Evolutionary conservation across 2,113 vertebrate species (phyloP).

Genomic region (Gobio gobio): DNA sequence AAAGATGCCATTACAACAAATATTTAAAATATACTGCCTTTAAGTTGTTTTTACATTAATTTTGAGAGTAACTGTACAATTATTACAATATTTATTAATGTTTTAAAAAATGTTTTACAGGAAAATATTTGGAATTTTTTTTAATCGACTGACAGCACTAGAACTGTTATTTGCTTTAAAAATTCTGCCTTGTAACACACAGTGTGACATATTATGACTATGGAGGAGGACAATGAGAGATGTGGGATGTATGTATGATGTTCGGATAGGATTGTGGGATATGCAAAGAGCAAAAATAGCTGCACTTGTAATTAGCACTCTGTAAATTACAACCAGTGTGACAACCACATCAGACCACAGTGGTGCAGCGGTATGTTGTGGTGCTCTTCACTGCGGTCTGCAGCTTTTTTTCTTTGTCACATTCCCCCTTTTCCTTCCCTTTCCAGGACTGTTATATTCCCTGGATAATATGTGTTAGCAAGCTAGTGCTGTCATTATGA

Average conservation of each 20-base stretch:
- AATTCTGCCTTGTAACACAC: background rate
- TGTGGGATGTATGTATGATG: background rate
- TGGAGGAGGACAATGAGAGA: background rate
- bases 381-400: background rate
- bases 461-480: slow-evolving; percentile 42
- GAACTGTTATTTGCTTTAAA: too few relatives aligned
- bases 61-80: too few relatives aligned
- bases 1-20: too few relatives aligned
- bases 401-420: slow-evolving; percentile 16
- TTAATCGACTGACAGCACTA: too few relatives aligned
- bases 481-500: slow-evolving; percentile 66
- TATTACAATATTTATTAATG: too few relatives aligned
- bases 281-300: slow-evolving; percentile 16
- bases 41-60: too few relatives aligned
- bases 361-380: background rate
- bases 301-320: slow-evolving; percentile 30
- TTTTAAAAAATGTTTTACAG: too few relatives aligned
- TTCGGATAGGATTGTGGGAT: background rate
- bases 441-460: slow-evolving; percentile 8
- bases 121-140: too few relatives aligned
- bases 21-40: too few relatives aligned
- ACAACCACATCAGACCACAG: slow-evolving; percentile 20
- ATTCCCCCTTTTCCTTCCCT: slow-evolving; percentile 4
- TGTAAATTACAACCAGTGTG: slow-evolving; percentile 40
- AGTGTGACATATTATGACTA: background rate